phyloP scores from a whole-genome alignment of 1,140 invertebrate genomes.

The Bathynomus jamesi region DNA sequence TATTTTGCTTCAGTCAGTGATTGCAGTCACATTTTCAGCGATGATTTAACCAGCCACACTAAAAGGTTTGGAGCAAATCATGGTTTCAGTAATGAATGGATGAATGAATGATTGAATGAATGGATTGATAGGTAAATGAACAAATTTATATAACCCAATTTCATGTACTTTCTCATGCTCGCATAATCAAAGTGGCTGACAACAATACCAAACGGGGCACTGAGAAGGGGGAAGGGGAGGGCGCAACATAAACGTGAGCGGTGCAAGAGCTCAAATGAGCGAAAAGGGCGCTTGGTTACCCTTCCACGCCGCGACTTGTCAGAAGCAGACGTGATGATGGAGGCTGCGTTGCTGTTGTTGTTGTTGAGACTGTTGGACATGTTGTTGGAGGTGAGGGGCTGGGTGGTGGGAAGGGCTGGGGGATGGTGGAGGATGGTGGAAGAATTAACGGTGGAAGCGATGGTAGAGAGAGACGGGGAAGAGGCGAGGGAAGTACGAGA shows the following conservation, averaged over 20 bases:
- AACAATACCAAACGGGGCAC: too few species aligned
- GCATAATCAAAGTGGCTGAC: too few species aligned
- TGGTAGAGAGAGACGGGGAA: conserved; percentile 17
- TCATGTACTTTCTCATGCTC: too few species aligned
- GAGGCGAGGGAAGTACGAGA: conserved; percentile 12
- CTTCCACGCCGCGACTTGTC: conserved; percentile 32
- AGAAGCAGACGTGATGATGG: conserved; percentile 27
- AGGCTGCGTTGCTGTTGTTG: neutral
- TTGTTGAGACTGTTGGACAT: neutral
- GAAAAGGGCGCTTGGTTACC: conserved; percentile 14
- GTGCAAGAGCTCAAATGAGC: conserved; percentile 28
- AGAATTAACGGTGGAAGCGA: conserved; percentile 20
- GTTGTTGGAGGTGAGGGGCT: conserved; percentile 19
- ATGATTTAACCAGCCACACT: too few species aligned
- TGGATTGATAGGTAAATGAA: too few species aligned
- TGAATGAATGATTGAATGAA: too few species aligned
- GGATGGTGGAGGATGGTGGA: conserved; percentile 22
- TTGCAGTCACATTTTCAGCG: too few species aligned
- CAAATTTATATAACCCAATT: too few species aligned
- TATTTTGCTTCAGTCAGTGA: too few species aligned
- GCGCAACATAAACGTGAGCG: conserved; percentile 20
- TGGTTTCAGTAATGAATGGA: too few species aligned
- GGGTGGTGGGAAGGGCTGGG: conserved; percentile 23
- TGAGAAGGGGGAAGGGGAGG: neutral
- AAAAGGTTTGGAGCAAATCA: too few species aligned